A percentile compares a stretch with the other conserved stretches of the same genome.
Evolutionary conservation across 2,797 vertebrate species (phyloP).

Genomic region (Danio aesculapii): DNA sequence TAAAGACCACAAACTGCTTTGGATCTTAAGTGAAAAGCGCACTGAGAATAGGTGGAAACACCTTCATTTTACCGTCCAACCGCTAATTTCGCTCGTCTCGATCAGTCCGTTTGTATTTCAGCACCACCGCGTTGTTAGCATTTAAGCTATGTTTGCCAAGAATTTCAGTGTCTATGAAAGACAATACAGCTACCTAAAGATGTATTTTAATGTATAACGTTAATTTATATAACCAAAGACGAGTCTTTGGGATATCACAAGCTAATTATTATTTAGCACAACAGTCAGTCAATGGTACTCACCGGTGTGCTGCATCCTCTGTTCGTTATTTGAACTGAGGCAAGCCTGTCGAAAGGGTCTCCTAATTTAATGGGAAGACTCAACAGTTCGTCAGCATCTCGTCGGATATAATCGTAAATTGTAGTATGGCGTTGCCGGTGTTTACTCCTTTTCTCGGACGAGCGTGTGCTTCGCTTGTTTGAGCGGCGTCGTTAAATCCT

Average conservation of each 20-base stretch:
- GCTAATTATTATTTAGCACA: neutral
- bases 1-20: neutral
- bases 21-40: neutral
- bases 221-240: neutral
- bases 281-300: conserved; percentile 23
- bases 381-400: conserved; percentile 9
- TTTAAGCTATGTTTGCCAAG: conserved; percentile 14
- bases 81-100: neutral
- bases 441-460: conserved; percentile 1
- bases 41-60: neutral
- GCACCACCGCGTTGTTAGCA: conserved; percentile 47
- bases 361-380: conserved; percentile 21
- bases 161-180: neutral
- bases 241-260: neutral
- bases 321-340: conserved; percentile 34
- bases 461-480: conserved; percentile 47
- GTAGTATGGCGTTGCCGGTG: conserved; percentile 1
- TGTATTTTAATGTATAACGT: neutral
- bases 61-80: neutral
- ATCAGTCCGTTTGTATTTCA: conserved; percentile 24
- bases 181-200: neutral
- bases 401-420: neutral
- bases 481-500: conserved; percentile 57
- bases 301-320: conserved; percentile 58
- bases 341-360: conserved; percentile 15